Percentiles rank a stretch among this genome's conserved stretches.
phyloP scores from a whole-genome alignment of 2,888 invertebrate genomes.

The Lymantria monacha region DNA sequence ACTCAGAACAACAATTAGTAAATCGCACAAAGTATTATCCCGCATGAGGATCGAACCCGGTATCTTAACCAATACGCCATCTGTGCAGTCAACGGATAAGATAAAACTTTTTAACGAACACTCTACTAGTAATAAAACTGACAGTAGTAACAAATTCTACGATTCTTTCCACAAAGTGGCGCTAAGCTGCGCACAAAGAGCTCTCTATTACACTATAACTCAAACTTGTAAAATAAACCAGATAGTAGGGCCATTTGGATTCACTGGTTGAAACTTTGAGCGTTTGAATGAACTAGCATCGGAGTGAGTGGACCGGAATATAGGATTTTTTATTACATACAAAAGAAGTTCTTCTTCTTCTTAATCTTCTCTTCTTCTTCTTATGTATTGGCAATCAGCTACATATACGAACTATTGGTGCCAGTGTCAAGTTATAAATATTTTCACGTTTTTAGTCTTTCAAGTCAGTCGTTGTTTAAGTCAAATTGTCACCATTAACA shows the following conservation, averaged over 20 bases:
- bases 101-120: neutral
- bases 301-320: neutral
- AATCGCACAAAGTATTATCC: too few relatives aligned
- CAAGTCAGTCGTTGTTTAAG: too few relatives aligned
- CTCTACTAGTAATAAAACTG: neutral
- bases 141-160: neutral
- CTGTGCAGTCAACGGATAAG: neutral
- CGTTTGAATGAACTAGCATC: neutral
- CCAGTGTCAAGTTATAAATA: too few relatives aligned
- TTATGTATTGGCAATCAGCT: too few relatives aligned
- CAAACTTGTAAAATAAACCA: conserved; percentile 7
- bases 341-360: too few relatives aligned
- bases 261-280: conserved; percentile 1
- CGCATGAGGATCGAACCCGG: too few relatives aligned
- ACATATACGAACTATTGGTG: too few relatives aligned
- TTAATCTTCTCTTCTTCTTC: too few relatives aligned
- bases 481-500: too few relatives aligned
- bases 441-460: too few relatives aligned
- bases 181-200: neutral
- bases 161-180: neutral
- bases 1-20: too few relatives aligned
- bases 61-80: too few relatives aligned
- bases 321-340: neutral
- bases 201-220: conserved; percentile 3
- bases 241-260: conserved; percentile 5